phyloP scores from a whole-genome alignment of 2,888 invertebrate species.

The Netelia inedita region DNA sequence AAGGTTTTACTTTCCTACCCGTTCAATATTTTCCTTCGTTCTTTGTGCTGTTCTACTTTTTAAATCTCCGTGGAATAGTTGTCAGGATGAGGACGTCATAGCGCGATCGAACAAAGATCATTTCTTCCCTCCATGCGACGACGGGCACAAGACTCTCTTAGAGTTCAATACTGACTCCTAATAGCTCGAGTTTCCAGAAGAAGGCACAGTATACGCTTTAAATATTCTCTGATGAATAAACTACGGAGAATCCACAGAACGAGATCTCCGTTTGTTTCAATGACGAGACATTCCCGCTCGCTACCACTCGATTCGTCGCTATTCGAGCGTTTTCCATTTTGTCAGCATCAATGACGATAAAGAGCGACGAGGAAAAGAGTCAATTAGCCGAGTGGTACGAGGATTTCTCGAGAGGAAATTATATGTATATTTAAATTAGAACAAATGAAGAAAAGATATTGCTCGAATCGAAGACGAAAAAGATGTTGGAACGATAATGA shows the following conservation, averaged over 20 bases:
- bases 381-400: conserved; percentile 35
- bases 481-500: conserved; percentile 43
- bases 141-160: not conserved
- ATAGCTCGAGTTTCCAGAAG: not conserved
- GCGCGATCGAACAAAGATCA: not conserved
- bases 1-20: too few species aligned
- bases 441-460: conserved; percentile 6
- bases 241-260: not conserved
- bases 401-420: not conserved
- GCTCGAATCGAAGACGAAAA: not conserved
- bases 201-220: not conserved
- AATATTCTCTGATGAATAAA: conserved; percentile 15
- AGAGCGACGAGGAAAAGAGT: conserved; percentile 20
- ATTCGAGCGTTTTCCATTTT: conserved; percentile 14
- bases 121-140: not conserved
- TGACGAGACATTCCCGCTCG: not conserved
- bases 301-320: not conserved
- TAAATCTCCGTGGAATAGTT: too few species aligned
- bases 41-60: too few species aligned
- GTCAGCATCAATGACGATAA: conserved; percentile 4
- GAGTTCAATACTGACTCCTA: not conserved
- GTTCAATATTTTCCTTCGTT: too few species aligned
- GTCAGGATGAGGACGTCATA: not conserved
- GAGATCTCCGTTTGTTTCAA: not conserved
- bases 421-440: conserved; percentile 12